These are phyloP conservation scores for Crocuta crocuta DNA, from an alignment of 2,113 vertebrate genomes.

Conservation along the genomic window DNA sequence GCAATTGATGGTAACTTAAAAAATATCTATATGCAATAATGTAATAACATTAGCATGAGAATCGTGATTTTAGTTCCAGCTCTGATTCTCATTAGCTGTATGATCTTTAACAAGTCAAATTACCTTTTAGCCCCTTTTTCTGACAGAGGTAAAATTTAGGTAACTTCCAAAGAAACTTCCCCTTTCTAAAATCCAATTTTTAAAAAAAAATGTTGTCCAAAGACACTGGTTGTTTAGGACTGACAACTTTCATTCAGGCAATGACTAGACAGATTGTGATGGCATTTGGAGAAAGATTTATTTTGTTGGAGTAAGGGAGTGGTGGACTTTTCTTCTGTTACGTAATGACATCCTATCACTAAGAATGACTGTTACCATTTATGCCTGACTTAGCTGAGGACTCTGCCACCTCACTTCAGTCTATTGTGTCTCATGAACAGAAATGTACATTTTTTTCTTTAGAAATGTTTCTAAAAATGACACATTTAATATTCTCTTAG, in stretches of 20 bases:
- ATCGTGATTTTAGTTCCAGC: background rate
- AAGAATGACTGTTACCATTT: background rate
- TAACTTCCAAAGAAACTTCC: background rate
- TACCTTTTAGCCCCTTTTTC: background rate
- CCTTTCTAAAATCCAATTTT: background rate
- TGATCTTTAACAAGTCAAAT: background rate
- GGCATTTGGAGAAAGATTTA: background rate
- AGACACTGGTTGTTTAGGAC: background rate
- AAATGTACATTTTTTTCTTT: background rate
- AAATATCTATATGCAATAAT: background rate
- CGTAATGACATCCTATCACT: background rate
- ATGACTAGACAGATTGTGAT: background rate
- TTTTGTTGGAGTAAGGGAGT: background rate
- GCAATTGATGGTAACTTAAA: background rate
- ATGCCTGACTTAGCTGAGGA: background rate
- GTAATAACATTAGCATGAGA: background rate
- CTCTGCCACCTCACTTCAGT: background rate
- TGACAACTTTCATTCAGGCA: background rate
- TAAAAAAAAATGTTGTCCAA: background rate
- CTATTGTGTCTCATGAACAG: background rate
- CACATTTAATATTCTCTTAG: background rate
- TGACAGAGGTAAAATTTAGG: background rate
- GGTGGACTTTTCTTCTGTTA: background rate
- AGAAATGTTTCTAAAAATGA: background rate
- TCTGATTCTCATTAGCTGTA: constrained; percentile 22